Conservation (phyloP, 2,113 vertebrate species). For the Trogon melanurus region DNA sequence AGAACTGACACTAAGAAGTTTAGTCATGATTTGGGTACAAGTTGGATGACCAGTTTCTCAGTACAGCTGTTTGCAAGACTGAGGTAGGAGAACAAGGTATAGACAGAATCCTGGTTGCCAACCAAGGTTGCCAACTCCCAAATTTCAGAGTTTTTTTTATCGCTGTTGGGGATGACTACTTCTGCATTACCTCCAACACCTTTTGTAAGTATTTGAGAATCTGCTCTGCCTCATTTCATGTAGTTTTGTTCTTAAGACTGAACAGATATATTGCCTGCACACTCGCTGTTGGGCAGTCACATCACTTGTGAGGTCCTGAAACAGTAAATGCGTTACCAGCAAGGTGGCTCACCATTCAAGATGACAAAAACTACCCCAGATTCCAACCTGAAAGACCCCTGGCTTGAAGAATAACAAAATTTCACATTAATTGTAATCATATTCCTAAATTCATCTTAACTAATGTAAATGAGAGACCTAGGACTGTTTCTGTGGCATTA, state of each 20-base stretch:
- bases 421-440: neutral
- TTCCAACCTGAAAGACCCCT: neutral
- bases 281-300: neutral
- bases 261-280: neutral
- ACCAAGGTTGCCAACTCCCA: neutral
- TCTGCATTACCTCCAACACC: neutral
- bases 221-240: neutral
- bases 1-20: neutral
- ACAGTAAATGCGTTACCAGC: neutral
- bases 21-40: neutral
- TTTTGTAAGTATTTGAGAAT: neutral
- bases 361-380: neutral
- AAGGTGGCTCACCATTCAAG: neutral
- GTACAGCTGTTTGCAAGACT: neutral
- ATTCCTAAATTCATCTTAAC: neutral
- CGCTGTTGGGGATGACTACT: neutral
- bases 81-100: neutral
- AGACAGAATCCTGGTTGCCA: neutral
- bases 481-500: neutral
- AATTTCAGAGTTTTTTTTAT: neutral
- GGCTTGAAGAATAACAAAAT: neutral
- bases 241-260: neutral
- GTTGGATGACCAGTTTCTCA: neutral
- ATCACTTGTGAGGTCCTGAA: neutral
- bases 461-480: neutral